phyloP scores from a whole-genome alignment of 2,113 vertebrate species.

The Cephalopholis sonnerati region DNA sequence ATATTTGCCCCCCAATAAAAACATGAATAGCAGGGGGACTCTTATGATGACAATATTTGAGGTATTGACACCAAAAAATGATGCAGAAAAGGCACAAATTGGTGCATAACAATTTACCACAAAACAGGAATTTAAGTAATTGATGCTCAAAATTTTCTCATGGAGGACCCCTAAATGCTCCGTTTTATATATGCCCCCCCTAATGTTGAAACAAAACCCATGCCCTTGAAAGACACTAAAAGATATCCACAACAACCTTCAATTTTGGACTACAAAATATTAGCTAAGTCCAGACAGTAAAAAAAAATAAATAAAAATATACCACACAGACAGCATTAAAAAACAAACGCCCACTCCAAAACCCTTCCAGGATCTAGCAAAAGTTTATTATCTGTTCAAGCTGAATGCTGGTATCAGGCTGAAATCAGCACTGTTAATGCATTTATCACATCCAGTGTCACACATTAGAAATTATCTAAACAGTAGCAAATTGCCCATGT shows the following conservation, averaged over 20 bases:
- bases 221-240: no score
- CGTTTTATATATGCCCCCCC: no score
- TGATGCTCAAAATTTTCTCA: no score
- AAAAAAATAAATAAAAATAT: not conserved
- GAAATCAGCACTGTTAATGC: not conserved
- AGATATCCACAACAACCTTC: slow-evolving; percentile 5
- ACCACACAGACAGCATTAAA: slow-evolving; percentile 24
- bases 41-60: no score
- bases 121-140: no score
- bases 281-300: slow-evolving; percentile 5
- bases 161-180: no score
- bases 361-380: slow-evolving; percentile 11
- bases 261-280: slow-evolving; percentile 15
- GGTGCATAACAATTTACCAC: no score
- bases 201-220: no score
- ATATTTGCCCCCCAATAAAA: no score
- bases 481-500: not conserved
- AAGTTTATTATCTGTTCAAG: slow-evolving; percentile 7
- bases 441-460: not conserved
- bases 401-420: not conserved
- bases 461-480: not conserved
- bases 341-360: slow-evolving; percentile 9
- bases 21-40: no score
- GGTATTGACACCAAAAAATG: no score
- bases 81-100: no score